Conservation (phyloP, 2,113 vertebrate species). For the Lepus europaeus region DNA sequence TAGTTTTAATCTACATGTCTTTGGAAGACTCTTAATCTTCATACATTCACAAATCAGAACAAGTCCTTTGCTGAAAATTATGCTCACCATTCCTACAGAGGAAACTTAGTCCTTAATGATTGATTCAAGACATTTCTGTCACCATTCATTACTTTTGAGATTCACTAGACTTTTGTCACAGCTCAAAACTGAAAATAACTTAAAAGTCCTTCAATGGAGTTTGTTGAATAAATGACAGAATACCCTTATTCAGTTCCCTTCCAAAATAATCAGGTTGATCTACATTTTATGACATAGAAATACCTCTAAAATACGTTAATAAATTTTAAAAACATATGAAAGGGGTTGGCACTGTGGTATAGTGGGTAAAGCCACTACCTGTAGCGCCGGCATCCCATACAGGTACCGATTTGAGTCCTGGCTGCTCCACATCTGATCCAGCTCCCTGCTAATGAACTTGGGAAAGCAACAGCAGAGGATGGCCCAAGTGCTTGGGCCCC, state of each 20-base stretch:
- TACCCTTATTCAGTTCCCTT: not conserved
- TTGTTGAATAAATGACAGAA: not conserved
- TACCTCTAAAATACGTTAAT: not conserved
- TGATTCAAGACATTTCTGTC: slow-evolving; percentile 10
- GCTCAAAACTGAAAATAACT: slow-evolving; percentile 34
- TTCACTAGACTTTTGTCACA: slow-evolving; percentile 1
- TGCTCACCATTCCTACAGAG: slow-evolving; percentile 5
- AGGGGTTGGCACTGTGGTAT: no score
- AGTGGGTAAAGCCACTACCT: no score
- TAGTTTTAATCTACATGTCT: slow-evolving; percentile 13
- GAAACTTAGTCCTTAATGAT: slow-evolving; percentile 26
- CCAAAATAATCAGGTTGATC: slow-evolving; percentile 26
- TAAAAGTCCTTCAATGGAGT: slow-evolving; percentile 12
- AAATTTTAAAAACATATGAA: not conserved
- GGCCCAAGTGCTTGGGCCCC: no score
- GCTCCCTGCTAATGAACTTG: no score
- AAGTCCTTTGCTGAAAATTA: slow-evolving; percentile 44
- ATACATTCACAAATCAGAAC: slow-evolving; percentile 3
- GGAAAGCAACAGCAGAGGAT: no score
- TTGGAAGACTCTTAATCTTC: slow-evolving; percentile 42
- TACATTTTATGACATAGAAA: slow-evolving; percentile 47
- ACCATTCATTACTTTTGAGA: slow-evolving; percentile 11
- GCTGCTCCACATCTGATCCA: no score
- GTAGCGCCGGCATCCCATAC: no score
- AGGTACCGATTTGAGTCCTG: no score